Conservation (phyloP, 2,888 invertebrate species). For the Pollenia angustigena region DNA sequence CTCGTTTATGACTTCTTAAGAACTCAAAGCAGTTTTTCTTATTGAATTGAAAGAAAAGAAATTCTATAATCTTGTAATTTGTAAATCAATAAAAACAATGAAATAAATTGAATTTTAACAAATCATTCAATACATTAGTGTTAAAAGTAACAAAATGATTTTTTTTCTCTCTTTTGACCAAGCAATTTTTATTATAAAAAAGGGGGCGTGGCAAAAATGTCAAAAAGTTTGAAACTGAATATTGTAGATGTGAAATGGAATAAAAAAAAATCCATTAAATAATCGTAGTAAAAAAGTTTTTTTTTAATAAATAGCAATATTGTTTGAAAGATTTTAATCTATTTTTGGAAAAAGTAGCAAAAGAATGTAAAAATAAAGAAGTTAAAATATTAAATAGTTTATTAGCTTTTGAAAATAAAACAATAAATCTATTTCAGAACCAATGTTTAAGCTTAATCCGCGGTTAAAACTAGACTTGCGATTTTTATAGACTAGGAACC, state of each 20-base stretch:
- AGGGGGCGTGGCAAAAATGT: constrained; percentile 62
- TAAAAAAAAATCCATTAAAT: constrained; percentile 55
- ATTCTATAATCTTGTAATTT: constrained; percentile 69
- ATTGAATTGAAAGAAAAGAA: neutral
- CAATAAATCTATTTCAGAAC: too few species aligned
- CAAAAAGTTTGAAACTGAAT: constrained; percentile 46
- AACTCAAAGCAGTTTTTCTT: constrained; percentile 33
- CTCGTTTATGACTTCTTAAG: constrained; percentile 54
- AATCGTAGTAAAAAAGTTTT: neutral
- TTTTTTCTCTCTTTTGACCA: constrained; percentile 3
- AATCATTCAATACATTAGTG: constrained; percentile 72
- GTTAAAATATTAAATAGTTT: neutral
- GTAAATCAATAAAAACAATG: constrained; percentile 65
- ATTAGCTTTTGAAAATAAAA: too few species aligned
- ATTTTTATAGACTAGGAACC: too few species aligned
- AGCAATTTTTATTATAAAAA: constrained; percentile 15
- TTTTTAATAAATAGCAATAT: neutral
- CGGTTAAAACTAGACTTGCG: too few species aligned
- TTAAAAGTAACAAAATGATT: constrained; percentile 43
- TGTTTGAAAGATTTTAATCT: neutral
- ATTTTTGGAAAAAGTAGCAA: neutral
- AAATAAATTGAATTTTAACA: constrained; percentile 64
- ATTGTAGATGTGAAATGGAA: constrained; percentile 12
- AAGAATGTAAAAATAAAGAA: neutral
- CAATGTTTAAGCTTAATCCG: too few species aligned